Conservation (phyloP, 2,888 invertebrate genomes). For the Pollenia amentaria region DNA sequence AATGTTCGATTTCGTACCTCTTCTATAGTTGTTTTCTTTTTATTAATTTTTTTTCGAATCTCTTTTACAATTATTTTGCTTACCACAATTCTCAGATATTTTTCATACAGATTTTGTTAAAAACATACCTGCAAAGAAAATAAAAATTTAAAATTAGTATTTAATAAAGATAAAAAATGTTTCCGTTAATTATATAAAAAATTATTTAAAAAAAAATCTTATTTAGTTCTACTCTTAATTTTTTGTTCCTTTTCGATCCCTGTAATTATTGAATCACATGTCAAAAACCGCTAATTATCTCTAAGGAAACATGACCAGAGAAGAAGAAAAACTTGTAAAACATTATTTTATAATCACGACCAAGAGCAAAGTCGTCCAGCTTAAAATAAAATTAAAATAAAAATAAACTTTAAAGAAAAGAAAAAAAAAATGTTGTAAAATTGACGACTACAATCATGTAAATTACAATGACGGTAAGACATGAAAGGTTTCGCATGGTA, state of each 20-base stretch:
- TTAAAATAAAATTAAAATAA: slow-evolving; percentile 41
- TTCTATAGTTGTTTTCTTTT: too few species aligned
- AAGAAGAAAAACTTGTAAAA: slow-evolving; percentile 15
- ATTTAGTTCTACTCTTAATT: slow-evolving; percentile 55
- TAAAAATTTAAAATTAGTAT: slow-evolving; percentile 31
- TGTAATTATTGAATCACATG: slow-evolving; percentile 61
- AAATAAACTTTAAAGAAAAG: slow-evolving; percentile 29
- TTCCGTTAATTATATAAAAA: slow-evolving; percentile 11
- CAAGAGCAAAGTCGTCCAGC: slow-evolving; percentile 9
- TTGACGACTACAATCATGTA: slow-evolving; percentile 51
- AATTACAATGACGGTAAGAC: slow-evolving; percentile 47
- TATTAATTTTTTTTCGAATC: neutral
- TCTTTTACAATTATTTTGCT: neutral
- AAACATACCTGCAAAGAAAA: slow-evolving; percentile 69
- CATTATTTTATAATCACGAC: slow-evolving; percentile 24
- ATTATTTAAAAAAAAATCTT: neutral
- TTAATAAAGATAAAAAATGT: slow-evolving; percentile 8
- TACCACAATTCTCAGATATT: slow-evolving; percentile 21
- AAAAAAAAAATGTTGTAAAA: slow-evolving; percentile 29
- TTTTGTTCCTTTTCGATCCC: neutral
- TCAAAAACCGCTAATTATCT: slow-evolving; percentile 64
- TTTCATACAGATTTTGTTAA: slow-evolving; percentile 2
- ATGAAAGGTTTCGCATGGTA: slow-evolving; percentile 14
- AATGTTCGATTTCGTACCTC: too few species aligned
- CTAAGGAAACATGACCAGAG: slow-evolving; percentile 27